Conservation (phyloP, 2,888 invertebrate genomes). For the Mamestra brassicae region DNA sequence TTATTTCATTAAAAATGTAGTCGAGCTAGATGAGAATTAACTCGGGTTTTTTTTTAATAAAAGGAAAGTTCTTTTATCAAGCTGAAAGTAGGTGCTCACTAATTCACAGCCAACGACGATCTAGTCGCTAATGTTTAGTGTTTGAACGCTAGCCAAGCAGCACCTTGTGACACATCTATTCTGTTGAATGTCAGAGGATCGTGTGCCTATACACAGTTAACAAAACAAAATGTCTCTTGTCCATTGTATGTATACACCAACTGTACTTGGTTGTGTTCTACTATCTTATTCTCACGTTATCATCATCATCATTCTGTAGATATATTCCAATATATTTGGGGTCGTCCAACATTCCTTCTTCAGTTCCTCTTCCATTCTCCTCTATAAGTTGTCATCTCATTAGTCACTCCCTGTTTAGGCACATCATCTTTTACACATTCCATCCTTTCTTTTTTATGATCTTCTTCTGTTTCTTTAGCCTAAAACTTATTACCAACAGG, state of each 20-base stretch:
- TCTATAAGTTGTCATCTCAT: no score
- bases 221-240: not conserved
- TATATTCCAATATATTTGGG: no score
- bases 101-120: constrained; percentile 20
- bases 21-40: constrained; percentile 2
- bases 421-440: no score
- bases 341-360: no score
- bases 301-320: no score
- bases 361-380: no score
- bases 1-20: constrained; percentile 1
- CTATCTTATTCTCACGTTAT: no score
- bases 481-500: no score
- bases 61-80: constrained; percentile 4
- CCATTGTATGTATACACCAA: not conserved
- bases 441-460: no score
- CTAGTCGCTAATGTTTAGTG: constrained; percentile 24
- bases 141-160: constrained; percentile 37
- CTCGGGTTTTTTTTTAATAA: not conserved
- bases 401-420: no score
- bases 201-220: not conserved
- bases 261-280: no score
- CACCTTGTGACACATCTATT: constrained; percentile 23
- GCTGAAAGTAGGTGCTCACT: not conserved
- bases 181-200: constrained; percentile 13
- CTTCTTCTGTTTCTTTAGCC: no score